Percentiles rank a stretch among this genome's conserved stretches.
phyloP scores from a whole-genome alignment of 2,888 invertebrate species.

The Himalopsyche tibetana region DNA sequence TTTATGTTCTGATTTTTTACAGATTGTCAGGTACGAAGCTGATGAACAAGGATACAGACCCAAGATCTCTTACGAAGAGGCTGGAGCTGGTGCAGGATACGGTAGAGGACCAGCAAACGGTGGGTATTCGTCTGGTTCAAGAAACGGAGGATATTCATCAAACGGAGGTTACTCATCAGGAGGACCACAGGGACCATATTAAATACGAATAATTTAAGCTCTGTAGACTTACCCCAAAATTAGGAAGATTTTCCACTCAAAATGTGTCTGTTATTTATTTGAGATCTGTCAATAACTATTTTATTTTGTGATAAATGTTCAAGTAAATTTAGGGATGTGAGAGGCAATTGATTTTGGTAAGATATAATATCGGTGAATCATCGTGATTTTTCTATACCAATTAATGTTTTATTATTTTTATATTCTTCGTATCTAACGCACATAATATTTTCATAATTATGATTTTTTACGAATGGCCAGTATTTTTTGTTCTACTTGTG shows the following conservation, averaged over 20 bases:
- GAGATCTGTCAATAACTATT: neutral
- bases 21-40: constrained; percentile 83
- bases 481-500: neutral
- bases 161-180: constrained; percentile 54
- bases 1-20: constrained; percentile 63
- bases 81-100: constrained; percentile 69
- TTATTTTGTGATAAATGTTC: neutral
- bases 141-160: constrained; percentile 52
- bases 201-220: no score
- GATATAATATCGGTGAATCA: constrained; percentile 32
- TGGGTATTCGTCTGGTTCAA: constrained; percentile 49
- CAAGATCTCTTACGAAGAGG: constrained; percentile 82
- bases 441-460: neutral
- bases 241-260: neutral
- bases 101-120: constrained; percentile 65
- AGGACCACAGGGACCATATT: constrained; percentile 47
- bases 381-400: constrained; percentile 19
- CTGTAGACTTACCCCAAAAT: no score
- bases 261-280: neutral
- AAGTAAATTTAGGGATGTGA: neutral
- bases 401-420: neutral
- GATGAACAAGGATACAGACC: constrained; percentile 83
- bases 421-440: neutral
- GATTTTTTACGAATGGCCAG: neutral
- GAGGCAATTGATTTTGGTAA: neutral